phyloP scores from a whole-genome alignment of 2,797 vertebrate genomes.

The Danio aesculapii region DNA sequence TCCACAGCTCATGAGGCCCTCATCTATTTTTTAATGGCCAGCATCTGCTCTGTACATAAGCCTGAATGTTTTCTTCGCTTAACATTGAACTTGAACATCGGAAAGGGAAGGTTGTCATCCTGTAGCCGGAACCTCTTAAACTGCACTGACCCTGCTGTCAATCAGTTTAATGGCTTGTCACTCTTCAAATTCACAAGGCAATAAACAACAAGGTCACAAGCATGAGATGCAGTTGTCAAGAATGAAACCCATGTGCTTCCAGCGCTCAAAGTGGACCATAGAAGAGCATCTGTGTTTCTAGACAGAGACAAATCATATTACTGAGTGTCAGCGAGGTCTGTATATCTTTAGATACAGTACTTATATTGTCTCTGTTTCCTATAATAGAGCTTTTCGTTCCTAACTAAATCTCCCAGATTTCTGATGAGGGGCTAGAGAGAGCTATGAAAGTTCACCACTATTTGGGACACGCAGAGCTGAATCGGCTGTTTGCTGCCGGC shows the following conservation, averaged over 20 bases:
- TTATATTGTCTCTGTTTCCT: background rate
- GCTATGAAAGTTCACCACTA: constrained; percentile 23
- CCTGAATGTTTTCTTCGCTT: background rate
- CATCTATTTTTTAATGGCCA: constrained; percentile 2
- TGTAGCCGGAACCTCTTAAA: constrained; percentile 45
- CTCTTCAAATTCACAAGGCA: constrained; percentile 35
- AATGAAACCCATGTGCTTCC: constrained; percentile 1
- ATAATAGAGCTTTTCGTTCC: constrained; percentile 7
- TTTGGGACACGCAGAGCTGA: constrained; percentile 38
- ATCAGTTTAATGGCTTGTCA: constrained; percentile 53
- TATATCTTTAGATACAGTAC: background rate
- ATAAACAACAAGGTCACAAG: constrained; percentile 35
- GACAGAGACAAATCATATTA: constrained; percentile 7
- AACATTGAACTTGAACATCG: constrained; percentile 3
- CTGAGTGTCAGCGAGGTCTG: background rate
- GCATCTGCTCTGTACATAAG: background rate
- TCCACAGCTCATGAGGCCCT: background rate
- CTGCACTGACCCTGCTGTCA: constrained; percentile 56
- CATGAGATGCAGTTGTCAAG: background rate
- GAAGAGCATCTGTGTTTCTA: constrained; percentile 14
- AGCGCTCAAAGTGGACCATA: constrained; percentile 3
- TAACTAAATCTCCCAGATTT: constrained; percentile 20
- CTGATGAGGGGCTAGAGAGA: background rate
- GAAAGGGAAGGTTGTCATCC: constrained; percentile 31
- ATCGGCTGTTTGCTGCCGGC: constrained; percentile 36